Conservation (phyloP, 2,113 vertebrate species). For the Nettapus auritus region DNA sequence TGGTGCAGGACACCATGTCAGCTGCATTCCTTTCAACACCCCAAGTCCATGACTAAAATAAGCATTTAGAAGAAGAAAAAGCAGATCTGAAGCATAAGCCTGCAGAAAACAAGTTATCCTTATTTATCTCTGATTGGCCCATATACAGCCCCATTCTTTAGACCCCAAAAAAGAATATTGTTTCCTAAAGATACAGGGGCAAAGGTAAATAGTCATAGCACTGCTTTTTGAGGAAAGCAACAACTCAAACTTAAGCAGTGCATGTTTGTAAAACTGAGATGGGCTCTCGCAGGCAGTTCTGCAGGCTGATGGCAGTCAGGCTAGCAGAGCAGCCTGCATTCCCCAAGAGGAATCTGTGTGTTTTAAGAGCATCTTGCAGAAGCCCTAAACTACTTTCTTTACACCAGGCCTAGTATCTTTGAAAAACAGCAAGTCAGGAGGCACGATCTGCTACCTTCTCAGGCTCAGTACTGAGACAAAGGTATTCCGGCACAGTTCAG, state of each 20-base stretch:
- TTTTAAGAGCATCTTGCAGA: background rate
- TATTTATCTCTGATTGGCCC: background rate
- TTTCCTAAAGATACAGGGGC: background rate
- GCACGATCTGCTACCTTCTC: background rate
- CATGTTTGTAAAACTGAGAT: background rate
- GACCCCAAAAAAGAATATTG: background rate
- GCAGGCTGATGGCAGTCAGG: background rate
- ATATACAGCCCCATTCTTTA: background rate
- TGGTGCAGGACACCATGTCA: background rate
- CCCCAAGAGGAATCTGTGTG: fast-evolving
- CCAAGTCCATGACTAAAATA: background rate
- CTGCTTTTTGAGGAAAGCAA: background rate
- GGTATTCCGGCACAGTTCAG: background rate
- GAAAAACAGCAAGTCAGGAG: background rate
- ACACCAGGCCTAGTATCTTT: fast-evolving
- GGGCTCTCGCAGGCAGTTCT: background rate
- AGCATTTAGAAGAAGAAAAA: background rate
- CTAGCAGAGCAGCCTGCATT: background rate
- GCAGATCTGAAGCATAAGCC: background rate
- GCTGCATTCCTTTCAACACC: background rate
- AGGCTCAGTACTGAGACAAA: background rate
- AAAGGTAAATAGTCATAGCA: background rate
- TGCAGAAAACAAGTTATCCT: background rate
- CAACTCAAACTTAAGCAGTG: background rate
- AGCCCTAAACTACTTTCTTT: background rate